Conservation (phyloP, 2,888 invertebrate species). For the Trichopria drosophilae region DNA sequence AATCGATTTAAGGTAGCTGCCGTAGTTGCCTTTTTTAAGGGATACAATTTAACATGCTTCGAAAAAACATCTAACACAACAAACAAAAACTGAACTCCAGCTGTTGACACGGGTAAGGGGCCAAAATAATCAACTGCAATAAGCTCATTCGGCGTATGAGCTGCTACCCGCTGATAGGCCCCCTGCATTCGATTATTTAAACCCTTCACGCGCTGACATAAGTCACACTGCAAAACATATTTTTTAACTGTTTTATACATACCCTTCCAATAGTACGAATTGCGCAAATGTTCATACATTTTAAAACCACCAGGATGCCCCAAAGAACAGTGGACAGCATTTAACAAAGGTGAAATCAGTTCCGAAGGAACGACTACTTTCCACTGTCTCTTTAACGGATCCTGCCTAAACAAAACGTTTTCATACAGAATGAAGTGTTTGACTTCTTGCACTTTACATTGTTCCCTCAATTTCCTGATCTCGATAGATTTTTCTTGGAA, state of each 20-base stretch:
- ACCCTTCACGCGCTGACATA: slow-evolving; percentile 1
- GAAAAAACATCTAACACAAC: neutral
- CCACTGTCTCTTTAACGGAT: too few species aligned
- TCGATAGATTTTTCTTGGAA: too few species aligned
- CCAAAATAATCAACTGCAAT: slow-evolving; percentile 1
- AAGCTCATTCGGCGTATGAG: neutral
- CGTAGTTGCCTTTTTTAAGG: neutral
- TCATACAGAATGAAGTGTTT: too few species aligned
- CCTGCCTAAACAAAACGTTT: too few species aligned
- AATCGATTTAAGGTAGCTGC: neutral
- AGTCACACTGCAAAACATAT: neutral
- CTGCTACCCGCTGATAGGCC: neutral
- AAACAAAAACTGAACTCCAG: neutral
- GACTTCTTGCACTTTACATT: too few species aligned
- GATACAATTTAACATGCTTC: neutral
- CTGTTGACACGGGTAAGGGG: neutral
- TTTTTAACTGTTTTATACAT: neutral
- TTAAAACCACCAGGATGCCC: neutral
- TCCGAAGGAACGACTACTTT: too few species aligned
- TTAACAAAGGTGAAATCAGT: too few species aligned
- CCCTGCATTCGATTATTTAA: neutral
- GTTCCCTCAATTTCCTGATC: too few species aligned
- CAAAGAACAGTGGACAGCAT: too few species aligned
- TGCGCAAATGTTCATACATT: neutral
- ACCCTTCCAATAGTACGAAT: neutral